Evolutionary conservation across 2,797 vertebrate species (phyloP).

Genomic region (Chelon labrosus): DNA sequence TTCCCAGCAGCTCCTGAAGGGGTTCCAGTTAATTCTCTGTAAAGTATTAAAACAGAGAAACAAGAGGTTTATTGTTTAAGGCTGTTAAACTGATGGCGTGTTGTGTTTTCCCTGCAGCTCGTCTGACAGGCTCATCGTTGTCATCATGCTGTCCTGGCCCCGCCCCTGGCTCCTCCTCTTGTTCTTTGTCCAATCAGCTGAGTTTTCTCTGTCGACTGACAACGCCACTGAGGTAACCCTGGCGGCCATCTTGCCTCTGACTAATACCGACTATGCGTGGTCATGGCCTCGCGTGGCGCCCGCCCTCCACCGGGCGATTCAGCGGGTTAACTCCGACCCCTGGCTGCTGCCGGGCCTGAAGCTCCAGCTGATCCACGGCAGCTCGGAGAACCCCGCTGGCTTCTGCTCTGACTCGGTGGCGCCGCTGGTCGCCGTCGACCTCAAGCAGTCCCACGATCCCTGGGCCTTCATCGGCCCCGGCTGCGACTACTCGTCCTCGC

Average conservation of each 20-base stretch:
- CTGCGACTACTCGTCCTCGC: slow-evolving; percentile 89
- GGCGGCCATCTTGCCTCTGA: slow-evolving; percentile 88
- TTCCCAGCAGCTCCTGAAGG: slow-evolving; percentile 21
- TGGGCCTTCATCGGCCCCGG: slow-evolving; percentile 91
- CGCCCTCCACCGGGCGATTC: slow-evolving; percentile 84
- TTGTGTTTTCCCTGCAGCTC: slow-evolving; percentile 22
- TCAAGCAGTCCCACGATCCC: slow-evolving; percentile 85
- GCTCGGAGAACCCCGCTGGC: slow-evolving; percentile 86
- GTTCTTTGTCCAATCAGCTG: slow-evolving; percentile 37
- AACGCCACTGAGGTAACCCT: slow-evolving; percentile 80
- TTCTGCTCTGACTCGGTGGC: slow-evolving; percentile 90
- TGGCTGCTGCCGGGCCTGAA: slow-evolving; percentile 81
- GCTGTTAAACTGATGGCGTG: neutral
- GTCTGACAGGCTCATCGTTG: slow-evolving; percentile 30
- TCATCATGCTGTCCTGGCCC: slow-evolving; percentile 45
- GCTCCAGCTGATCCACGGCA: slow-evolving; percentile 80
- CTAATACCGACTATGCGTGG: slow-evolving; percentile 91
- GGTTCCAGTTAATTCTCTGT: neutral
- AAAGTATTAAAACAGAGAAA: no score
- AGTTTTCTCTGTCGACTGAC: neutral
- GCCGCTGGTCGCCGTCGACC: slow-evolving; percentile 88
- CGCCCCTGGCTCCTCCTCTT: slow-evolving; percentile 15
- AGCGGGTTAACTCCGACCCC: slow-evolving; percentile 78
- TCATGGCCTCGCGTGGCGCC: slow-evolving; percentile 92
- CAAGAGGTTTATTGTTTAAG: no score